Base-by-base conservation (phyloP, 2,113 vertebrate species). In the Solea senegalensis region DNA sequence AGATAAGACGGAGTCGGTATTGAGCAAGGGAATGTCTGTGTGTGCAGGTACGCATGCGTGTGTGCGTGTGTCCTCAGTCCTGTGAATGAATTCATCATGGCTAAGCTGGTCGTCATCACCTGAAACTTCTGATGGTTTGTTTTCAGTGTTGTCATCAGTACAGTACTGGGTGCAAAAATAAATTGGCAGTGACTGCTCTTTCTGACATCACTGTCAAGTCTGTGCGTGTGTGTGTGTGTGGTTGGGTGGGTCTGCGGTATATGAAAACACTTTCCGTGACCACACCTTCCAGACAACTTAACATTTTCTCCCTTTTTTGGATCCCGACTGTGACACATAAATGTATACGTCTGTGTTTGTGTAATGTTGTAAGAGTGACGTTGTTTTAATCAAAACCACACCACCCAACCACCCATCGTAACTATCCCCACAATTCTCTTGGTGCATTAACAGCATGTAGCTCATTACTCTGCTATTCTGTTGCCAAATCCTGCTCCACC, bases 1-100 rank as follows among this genome's bases (percentile, higher is more conserved):
- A 92, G 93, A 93, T 93, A 94, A 93, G 89, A 82, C 81, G 8
- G 79, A 92, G 91, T 91, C 92, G 92, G 89, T 93, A 90, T 87
- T 68, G 28, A 65, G 74, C 27, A 72, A 76, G 51, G 44, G 64
- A 69, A 75, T 15, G 63, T 59, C 57, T n/a, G n/a, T 59, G 51
- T 52, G 51, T 52, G 51, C 57, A 73, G 69, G 78, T 65, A 69
- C 39, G 43, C 39, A 59, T 73, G 74, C 71, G 63, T 78, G 28
- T 55, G 65, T 9, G n/a, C 28, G 13, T 39, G 14, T 53, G 40
- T 63, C 5, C 34, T 34, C 34, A 34, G 34, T 34, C 5, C 46
- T 62, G 27, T 9, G 54, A 82, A 80, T 76, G 28, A 77, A 82
- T 73, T 80, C 71, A 69, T 78, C 65, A 59, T 49, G 21, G 52